These are phyloP conservation scores for Panonychus citri DNA, from an alignment of 1,140 invertebrate species.

Conservation along the genomic window DNA sequence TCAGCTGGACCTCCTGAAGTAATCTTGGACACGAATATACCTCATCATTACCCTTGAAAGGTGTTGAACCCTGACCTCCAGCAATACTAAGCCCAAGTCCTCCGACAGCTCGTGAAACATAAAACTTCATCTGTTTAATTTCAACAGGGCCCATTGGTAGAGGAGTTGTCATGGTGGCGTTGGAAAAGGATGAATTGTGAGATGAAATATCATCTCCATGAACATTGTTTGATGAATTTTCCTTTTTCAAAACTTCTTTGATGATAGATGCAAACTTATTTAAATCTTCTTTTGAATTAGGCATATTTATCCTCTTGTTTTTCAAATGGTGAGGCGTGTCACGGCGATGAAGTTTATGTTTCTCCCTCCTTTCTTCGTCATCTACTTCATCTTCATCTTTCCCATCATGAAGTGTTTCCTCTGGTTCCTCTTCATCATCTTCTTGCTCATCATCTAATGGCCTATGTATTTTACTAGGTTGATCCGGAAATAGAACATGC, in stretches of 20 bases:
- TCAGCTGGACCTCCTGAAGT: slow-evolving; percentile 67
- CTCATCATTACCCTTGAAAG: slow-evolving; percentile 79
- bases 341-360: slow-evolving; percentile 41
- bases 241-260: slow-evolving; percentile 5
- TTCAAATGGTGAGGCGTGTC: slow-evolving; percentile 95
- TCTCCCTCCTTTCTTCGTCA: slow-evolving; percentile 13
- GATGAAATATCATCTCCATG: slow-evolving; percentile 1
- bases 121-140: slow-evolving; percentile 38
- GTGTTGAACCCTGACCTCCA: slow-evolving; percentile 71
- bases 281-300: slow-evolving; percentile 17
- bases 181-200: neutral
- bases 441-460: neutral
- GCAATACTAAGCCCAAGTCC: slow-evolving; percentile 71
- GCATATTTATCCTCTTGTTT: slow-evolving; percentile 67
- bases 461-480: neutral
- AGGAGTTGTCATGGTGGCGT: neutral
- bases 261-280: slow-evolving; percentile 16
- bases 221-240: neutral
- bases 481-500: neutral
- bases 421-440: neutral
- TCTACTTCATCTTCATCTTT: slow-evolving; percentile 8
- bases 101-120: slow-evolving; percentile 22
- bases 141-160: neutral
- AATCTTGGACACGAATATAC: slow-evolving; percentile 42
- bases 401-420: too few species aligned